Conservation (phyloP, 2,113 vertebrate species). For the Halcyon malimbica region DNA sequence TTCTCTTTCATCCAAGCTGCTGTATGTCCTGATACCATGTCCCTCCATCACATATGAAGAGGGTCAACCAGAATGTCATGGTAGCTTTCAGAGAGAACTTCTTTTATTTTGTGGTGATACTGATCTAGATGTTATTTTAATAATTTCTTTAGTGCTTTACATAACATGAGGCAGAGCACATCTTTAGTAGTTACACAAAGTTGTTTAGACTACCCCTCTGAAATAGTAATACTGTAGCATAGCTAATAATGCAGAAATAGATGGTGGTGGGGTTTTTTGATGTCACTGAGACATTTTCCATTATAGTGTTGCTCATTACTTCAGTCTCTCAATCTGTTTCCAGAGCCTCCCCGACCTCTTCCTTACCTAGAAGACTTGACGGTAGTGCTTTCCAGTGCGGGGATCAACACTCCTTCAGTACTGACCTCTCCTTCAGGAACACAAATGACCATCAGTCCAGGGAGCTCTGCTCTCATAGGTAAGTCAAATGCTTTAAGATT, state of each 20-base stretch:
- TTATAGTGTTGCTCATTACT: neutral
- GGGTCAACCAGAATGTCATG: neutral
- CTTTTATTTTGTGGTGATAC: neutral
- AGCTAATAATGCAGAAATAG: neutral
- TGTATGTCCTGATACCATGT: neutral
- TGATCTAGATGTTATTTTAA: neutral
- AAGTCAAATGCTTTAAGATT: constrained; percentile 51
- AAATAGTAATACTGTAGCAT: neutral
- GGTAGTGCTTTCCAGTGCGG: constrained; percentile 61
- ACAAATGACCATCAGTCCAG: constrained; percentile 73
- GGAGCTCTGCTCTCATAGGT: constrained; percentile 79
- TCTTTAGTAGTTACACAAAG: neutral
- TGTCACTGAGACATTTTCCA: neutral
- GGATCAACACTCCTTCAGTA: constrained; percentile 59
- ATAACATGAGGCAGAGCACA: neutral
- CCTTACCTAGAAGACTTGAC: constrained; percentile 71
- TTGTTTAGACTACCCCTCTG: neutral
- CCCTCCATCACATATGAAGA: neutral
- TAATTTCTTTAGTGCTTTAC: neutral
- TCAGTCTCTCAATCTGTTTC: constrained; percentile 27
- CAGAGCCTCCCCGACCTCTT: constrained; percentile 75
- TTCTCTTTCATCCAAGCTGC: neutral
- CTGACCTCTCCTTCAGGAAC: constrained; percentile 75
- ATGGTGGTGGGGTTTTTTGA: neutral
- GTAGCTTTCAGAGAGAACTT: neutral